Evolutionary conservation across 2,888 invertebrate genomes (phyloP).

Genomic region (Lacanobia wlatinum): DNA sequence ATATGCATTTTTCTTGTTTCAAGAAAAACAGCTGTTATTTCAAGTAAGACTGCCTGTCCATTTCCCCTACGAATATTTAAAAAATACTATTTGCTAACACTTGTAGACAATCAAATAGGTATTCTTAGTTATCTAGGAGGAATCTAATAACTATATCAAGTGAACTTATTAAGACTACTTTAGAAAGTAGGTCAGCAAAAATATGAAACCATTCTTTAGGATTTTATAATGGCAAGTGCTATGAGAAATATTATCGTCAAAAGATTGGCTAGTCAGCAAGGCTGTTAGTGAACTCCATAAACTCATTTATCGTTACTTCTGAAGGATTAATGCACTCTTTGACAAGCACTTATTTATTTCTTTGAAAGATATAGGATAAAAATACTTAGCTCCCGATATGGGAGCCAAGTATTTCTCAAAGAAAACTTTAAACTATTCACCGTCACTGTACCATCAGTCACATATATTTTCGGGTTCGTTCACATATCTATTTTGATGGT

Average conservation of each 20-base stretch:
- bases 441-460: constrained; percentile 48
- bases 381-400: too few species aligned
- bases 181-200: background rate
- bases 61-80: too few species aligned
- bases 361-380: constrained; percentile 24
- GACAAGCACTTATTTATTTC: constrained; percentile 42
- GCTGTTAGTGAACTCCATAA: background rate
- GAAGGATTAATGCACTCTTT: constrained; percentile 9
- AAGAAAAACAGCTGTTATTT: too few species aligned
- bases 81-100: too few species aligned
- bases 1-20: too few species aligned
- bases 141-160: background rate
- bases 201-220: background rate
- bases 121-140: background rate
- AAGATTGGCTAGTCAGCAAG: constrained; percentile 5
- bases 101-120: background rate
- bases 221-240: background rate
- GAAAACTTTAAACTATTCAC: constrained; percentile 31
- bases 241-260: background rate
- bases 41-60: too few species aligned
- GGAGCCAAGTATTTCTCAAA: constrained; percentile 3
- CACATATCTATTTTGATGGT: too few species aligned
- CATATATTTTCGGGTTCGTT: constrained; percentile 32
- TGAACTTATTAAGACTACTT: background rate
- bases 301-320: too few species aligned